Percentiles rank a stretch among this genome's conserved stretches.
phyloP scores from a whole-genome alignment of 1,140 invertebrate genomes.

The Drosophila arawakana region DNA sequence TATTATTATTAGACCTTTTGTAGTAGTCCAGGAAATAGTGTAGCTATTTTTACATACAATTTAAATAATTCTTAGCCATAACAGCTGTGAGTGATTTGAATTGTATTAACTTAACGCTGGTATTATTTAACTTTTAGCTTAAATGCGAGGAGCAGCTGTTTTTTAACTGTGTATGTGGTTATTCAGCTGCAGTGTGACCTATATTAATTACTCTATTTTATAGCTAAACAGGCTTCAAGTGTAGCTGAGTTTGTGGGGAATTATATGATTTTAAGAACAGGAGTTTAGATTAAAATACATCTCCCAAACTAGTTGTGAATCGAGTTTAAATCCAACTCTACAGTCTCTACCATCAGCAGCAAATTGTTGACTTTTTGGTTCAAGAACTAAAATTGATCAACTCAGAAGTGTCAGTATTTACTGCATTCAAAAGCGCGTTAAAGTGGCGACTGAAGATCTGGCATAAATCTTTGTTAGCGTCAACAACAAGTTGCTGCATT shows the following conservation, averaged over 20 bases:
- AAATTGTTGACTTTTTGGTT: background rate
- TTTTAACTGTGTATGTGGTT: background rate
- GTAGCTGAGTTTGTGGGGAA: too few relatives aligned
- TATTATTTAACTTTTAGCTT: background rate
- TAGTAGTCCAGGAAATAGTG: background rate
- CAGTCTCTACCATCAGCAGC: too few relatives aligned
- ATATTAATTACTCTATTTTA: too few relatives aligned
- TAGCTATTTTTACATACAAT: conserved; percentile 1
- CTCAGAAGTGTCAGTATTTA: background rate
- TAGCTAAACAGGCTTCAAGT: too few relatives aligned
- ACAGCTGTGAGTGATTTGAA: background rate
- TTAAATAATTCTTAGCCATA: background rate
- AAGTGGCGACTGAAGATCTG: conserved; percentile 7
- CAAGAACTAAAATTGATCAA: background rate
- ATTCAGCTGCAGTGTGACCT: too few relatives aligned
- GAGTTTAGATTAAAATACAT: too few relatives aligned
- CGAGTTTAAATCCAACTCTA: too few relatives aligned
- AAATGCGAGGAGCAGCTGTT: background rate
- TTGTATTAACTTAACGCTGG: background rate
- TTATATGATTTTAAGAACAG: too few relatives aligned
- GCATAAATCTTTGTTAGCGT: conserved; percentile 28
- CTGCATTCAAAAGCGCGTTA: background rate
- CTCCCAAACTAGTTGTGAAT: too few relatives aligned
- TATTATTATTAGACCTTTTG: conserved; percentile 7
- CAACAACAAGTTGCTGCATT: conserved; percentile 39